These are phyloP conservation scores for Parazoanthus swiftii DNA, from an alignment of 92 coral and sea anemone species.

Conservation along the genomic window DNA sequence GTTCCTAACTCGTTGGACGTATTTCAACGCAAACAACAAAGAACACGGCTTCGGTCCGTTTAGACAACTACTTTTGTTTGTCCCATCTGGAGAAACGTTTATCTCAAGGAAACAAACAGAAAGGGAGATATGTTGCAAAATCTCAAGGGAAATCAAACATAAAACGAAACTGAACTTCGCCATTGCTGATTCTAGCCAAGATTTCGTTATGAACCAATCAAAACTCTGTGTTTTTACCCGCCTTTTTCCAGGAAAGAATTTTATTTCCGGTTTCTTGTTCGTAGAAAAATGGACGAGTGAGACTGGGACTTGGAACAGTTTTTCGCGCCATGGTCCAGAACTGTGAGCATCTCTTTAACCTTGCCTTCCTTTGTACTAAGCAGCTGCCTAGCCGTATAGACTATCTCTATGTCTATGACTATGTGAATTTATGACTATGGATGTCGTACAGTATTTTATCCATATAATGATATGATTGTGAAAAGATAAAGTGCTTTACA, in stretches of 20 bases:
- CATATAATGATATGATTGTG: too few species aligned
- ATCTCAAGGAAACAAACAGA: neutral
- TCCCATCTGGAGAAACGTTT: neutral
- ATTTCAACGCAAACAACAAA: slow-evolving; percentile 14
- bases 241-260: neutral
- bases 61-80: slow-evolving; percentile 17
- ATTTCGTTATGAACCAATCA: neutral
- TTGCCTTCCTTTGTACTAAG: too few species aligned
- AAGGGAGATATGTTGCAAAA: neutral
- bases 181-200: neutral
- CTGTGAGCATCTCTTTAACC: too few species aligned
- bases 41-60: slow-evolving; percentile 9
- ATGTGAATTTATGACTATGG: too few species aligned
- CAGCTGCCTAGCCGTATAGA: too few species aligned
- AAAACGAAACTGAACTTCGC: neutral
- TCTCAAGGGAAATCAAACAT: neutral
- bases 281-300: neutral
- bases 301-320: neutral
- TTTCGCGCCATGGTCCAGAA: too few species aligned
- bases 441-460: too few species aligned
- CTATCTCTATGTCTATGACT: too few species aligned
- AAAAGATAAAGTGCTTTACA: too few species aligned
- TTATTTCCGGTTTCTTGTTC: neutral
- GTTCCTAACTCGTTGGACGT: slow-evolving; percentile 9
- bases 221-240: neutral